phyloP scores from a whole-genome alignment of 2,888 invertebrate genomes.

The Diplazon laetatorius region DNA sequence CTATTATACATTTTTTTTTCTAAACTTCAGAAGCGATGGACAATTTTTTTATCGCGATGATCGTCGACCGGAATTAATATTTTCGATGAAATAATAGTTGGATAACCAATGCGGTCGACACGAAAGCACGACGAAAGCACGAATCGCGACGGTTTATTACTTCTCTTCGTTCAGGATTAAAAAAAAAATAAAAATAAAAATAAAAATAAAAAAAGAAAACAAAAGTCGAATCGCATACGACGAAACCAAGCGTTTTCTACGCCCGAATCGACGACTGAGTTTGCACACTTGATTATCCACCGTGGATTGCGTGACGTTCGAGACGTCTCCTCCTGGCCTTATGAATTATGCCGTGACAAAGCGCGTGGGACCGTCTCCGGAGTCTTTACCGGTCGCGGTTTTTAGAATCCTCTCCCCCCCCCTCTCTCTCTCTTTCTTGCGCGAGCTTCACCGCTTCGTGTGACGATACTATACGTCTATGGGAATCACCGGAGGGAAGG shows the following conservation, averaged over 20 bases:
- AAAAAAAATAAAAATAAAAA: too few species aligned
- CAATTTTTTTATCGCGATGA: neutral
- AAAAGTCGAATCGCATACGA: too few species aligned
- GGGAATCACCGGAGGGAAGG: slow-evolving; percentile 46
- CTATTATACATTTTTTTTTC: too few species aligned
- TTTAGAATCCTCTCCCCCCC: neutral
- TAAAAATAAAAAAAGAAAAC: too few species aligned
- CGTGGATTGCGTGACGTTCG: slow-evolving; percentile 69
- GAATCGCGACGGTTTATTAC: slow-evolving; percentile 4
- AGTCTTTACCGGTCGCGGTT: slow-evolving; percentile 23
- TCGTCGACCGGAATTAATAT: slow-evolving; percentile 27
- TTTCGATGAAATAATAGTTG: slow-evolving; percentile 31
- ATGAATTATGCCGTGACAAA: slow-evolving; percentile 72
- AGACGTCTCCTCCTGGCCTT: slow-evolving; percentile 62
- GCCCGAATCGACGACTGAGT: neutral
- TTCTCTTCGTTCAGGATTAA: slow-evolving; percentile 22
- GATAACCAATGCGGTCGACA: slow-evolving; percentile 20
- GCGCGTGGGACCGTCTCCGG: slow-evolving; percentile 66
- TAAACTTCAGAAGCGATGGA: too few species aligned
- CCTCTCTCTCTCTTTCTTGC: neutral
- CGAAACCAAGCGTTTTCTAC: too few species aligned
- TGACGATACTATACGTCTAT: slow-evolving; percentile 26
- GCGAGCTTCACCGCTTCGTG: neutral
- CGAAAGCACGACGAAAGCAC: slow-evolving; percentile 1
- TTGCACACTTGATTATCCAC: slow-evolving; percentile 50